These are phyloP conservation scores for Drosophila mimica DNA, from an alignment of 2,888 invertebrate genomes.

Conservation along the genomic window DNA sequence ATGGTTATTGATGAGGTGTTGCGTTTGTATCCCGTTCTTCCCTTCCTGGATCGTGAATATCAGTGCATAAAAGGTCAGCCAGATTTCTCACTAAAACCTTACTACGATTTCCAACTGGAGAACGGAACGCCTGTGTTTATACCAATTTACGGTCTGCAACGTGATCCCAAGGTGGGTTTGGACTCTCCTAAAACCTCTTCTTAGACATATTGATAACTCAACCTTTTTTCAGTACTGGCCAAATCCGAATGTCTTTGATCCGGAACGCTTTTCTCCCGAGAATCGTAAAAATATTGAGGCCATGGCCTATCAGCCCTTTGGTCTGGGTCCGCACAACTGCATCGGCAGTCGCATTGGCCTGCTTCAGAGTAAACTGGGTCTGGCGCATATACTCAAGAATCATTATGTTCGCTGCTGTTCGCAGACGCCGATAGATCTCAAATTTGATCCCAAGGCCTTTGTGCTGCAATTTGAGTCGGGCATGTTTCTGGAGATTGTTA, in stretches of 20 bases:
- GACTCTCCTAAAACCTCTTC: no score
- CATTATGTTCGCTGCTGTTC: slow-evolving; percentile 74
- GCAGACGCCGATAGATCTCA: slow-evolving; percentile 66
- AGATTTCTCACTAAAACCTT: slow-evolving; percentile 79
- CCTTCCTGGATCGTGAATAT: slow-evolving; percentile 83
- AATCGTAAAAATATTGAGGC: slow-evolving; percentile 72
- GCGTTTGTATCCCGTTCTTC: slow-evolving; percentile 83
- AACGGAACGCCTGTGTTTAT: slow-evolving; percentile 82
- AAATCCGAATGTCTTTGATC: slow-evolving; percentile 82
- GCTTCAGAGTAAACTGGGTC: slow-evolving; percentile 81
- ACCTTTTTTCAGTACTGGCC: slow-evolving; percentile 75
- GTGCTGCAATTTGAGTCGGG: slow-evolving; percentile 74
- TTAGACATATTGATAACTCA: background rate
- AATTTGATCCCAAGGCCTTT: slow-evolving; percentile 79
- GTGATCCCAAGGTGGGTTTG: slow-evolving; percentile 82
- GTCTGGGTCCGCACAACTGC: slow-evolving; percentile 82
- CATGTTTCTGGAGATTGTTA: slow-evolving; percentile 75
- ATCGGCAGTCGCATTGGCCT: slow-evolving; percentile 84
- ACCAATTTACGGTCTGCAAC: slow-evolving; percentile 82
- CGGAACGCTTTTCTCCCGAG: slow-evolving; percentile 81
- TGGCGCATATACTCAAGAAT: slow-evolving; percentile 82
- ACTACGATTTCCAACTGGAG: slow-evolving; percentile 75
- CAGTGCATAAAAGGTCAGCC: slow-evolving; percentile 48
- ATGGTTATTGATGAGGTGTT: slow-evolving; percentile 84
- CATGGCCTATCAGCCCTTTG: slow-evolving; percentile 82